Conservation (phyloP, 2,888 invertebrate genomes). For the Rosalia funebris region DNA sequence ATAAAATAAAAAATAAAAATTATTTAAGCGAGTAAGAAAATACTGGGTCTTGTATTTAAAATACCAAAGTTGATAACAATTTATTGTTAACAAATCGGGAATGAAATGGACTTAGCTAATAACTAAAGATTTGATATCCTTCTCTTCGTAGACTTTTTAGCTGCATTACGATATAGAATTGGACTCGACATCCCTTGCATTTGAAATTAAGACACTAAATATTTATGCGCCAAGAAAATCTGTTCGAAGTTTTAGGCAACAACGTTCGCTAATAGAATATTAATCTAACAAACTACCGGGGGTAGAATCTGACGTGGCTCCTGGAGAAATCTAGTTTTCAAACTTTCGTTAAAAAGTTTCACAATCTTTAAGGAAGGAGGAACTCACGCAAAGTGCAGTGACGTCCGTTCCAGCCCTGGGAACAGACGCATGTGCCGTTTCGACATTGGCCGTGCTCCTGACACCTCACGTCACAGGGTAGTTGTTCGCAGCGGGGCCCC, state of each 20-base stretch:
- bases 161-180: too few species aligned
- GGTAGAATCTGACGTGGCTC: conserved; percentile 38
- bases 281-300: conserved; percentile 46
- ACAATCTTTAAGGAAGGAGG: conserved; percentile 20
- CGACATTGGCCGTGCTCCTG: conserved; percentile 96
- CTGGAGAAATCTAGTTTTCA: conserved; percentile 36
- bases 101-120: too few species aligned
- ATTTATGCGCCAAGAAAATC: conserved; percentile 39
- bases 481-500: conserved; percentile 89
- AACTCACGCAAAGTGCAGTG: conserved; percentile 96
- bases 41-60: too few species aligned
- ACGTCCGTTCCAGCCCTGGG: conserved; percentile 97
- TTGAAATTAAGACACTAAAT: conserved; percentile 32
- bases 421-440: conserved; percentile 97
- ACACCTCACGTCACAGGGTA: conserved; percentile 92
- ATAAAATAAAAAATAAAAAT: too few species aligned
- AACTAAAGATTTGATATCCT: too few species aligned
- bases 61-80: too few species aligned
- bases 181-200: conserved; percentile 4
- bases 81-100: too few species aligned
- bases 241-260: conserved; percentile 44
- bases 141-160: too few species aligned
- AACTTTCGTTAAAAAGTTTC: conserved; percentile 19
- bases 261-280: conserved; percentile 50
- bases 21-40: too few species aligned